Conservation (phyloP, 64 coral and sea anemone genomes). For the Montipora sp. region DNA sequence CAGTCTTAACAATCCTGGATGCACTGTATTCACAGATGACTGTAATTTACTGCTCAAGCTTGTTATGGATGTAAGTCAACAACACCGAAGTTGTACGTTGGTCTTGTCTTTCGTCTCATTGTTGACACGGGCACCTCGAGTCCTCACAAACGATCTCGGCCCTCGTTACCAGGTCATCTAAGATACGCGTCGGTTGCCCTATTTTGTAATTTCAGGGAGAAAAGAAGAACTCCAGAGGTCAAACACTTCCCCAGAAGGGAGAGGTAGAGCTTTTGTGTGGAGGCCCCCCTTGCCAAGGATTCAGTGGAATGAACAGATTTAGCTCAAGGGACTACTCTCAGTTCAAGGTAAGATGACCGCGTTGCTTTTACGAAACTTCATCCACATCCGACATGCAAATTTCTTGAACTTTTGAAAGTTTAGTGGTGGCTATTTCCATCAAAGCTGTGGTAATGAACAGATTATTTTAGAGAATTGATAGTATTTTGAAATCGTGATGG, state of each 20-base stretch:
- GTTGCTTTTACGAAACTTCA: too few species aligned
- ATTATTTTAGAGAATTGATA: background rate
- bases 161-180: too few species aligned
- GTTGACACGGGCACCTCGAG: too few species aligned
- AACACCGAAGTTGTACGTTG: too few species aligned
- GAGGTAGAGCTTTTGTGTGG: conserved; percentile 96
- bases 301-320: conserved; percentile 98
- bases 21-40: conserved; percentile 96
- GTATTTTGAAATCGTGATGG: background rate
- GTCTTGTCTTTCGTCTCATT: too few species aligned
- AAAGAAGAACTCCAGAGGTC: conserved; percentile 86
- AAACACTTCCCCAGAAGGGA: conserved; percentile 90
- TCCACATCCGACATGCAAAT: too few species aligned
- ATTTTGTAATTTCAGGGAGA: conserved; percentile 68
- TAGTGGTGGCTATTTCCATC: too few species aligned
- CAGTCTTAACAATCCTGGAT: conserved; percentile 68
- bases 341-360: conserved; percentile 67
- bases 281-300: conserved; percentile 97
- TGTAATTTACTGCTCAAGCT: conserved; percentile 91
- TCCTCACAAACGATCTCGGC: too few species aligned
- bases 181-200: background rate
- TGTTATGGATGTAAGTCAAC: conserved; percentile 83
- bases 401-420: too few species aligned
- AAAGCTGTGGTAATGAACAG: too few species aligned
- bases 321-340: conserved; percentile 95